phyloP scores from a whole-genome alignment of 2,113 vertebrate genomes.

The Zosterops lateralis region DNA sequence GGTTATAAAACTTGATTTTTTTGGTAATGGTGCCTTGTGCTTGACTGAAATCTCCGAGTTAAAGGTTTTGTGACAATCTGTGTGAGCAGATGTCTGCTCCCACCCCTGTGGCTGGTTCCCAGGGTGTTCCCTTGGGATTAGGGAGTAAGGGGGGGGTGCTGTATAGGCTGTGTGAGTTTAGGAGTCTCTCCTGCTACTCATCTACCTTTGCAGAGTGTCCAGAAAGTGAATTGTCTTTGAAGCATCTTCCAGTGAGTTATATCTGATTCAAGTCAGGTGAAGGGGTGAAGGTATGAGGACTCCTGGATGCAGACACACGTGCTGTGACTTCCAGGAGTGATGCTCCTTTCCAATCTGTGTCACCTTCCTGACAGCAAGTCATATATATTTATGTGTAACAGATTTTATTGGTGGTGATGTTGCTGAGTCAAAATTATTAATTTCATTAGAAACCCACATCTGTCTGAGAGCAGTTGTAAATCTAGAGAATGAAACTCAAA shows the following conservation, averaged over 20 bases:
- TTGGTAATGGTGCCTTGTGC: neutral
- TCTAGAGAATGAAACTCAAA: neutral
- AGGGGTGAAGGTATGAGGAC: neutral
- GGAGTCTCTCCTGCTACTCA: neutral
- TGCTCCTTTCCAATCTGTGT: neutral
- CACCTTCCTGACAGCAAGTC: neutral
- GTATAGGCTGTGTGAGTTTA: neutral
- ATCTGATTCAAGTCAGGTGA: neutral
- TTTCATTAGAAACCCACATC: neutral
- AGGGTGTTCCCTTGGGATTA: neutral
- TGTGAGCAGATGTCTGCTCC: neutral
- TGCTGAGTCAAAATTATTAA: neutral
- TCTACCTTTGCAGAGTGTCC: neutral
- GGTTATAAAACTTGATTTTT: neutral
- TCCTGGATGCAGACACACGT: accelerated
- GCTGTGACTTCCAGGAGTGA: neutral
- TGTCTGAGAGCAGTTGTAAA: neutral
- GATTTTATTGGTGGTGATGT: neutral
- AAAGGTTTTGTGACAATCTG: neutral
- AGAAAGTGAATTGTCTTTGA: neutral
- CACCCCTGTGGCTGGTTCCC: neutral
- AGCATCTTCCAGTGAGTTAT: neutral
- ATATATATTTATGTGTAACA: neutral
- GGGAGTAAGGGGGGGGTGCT: neutral
- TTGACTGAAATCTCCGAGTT: neutral